Conservation (phyloP, 1,140 invertebrate genomes). For the Drosophila parabipectinata region DNA sequence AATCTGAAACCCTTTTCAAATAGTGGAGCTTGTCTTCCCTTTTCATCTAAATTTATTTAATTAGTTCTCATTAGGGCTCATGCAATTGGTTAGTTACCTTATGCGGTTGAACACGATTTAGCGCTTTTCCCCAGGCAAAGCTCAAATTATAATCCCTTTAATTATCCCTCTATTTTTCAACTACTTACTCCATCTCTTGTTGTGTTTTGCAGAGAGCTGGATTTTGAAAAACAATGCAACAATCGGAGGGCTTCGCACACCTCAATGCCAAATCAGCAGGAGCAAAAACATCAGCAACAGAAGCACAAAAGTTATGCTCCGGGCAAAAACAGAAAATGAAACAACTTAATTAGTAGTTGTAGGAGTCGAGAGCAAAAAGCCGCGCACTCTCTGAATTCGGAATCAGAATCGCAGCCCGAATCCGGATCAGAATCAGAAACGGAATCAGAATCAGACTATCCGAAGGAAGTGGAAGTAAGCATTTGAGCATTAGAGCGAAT, state of each 20-base stretch:
- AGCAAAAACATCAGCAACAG: conserved; percentile 30
- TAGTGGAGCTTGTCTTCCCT: too few species aligned
- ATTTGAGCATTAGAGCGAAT: conserved; percentile 27
- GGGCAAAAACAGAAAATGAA: conserved; percentile 76
- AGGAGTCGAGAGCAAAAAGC: conserved; percentile 54
- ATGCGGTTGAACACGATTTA: conserved; percentile 38
- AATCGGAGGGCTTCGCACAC: conserved; percentile 54
- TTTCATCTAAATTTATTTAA: neutral
- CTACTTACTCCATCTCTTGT: neutral
- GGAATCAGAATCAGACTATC: conserved; percentile 3
- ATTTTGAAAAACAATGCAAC: conserved; percentile 67
- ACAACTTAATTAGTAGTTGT: conserved; percentile 81
- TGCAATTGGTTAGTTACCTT: conserved; percentile 38
- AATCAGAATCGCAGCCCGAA: conserved; percentile 16
- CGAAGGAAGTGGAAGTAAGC: conserved; percentile 6
- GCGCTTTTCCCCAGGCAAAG: conserved; percentile 1
- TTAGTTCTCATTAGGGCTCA: conserved; percentile 10
- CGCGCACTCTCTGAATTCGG: conserved; percentile 36
- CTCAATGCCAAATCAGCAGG: conserved; percentile 52
- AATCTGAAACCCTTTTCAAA: too few species aligned
- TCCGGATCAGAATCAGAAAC: neutral
- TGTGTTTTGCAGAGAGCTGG: conserved; percentile 36
- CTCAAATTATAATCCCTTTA: conserved; percentile 54
- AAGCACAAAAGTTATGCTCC: conserved; percentile 63
- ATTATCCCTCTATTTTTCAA: conserved; percentile 5